Evolutionary conservation across 35 echinoderm and acorn worm genomes (phyloP).

Genomic region (Heliocidaris tuberculata): DNA sequence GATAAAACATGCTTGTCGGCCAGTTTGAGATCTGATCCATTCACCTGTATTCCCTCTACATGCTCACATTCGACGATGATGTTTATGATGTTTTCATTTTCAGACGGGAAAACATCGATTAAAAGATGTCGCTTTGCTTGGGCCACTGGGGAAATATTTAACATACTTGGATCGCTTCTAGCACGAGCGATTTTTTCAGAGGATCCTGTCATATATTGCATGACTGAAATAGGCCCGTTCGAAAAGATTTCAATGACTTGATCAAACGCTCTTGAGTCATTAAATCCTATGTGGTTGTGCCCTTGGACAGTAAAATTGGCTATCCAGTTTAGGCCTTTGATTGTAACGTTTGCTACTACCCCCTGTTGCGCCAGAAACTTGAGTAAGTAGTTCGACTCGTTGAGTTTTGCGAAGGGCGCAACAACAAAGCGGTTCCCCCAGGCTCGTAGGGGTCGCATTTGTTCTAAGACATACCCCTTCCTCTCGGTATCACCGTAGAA

Average conservation of each 20-base stretch:
- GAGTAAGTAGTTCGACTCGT: background rate
- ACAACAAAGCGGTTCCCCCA: constrained; percentile 37
- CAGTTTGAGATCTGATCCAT: background rate
- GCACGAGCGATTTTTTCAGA: background rate
- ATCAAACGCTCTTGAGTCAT: background rate
- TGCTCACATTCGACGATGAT: background rate
- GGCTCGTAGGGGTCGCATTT: background rate
- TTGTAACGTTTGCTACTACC: background rate
- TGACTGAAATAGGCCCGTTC: background rate
- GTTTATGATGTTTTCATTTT: constrained; percentile 23
- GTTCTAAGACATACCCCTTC: constrained; percentile 16
- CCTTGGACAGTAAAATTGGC: background rate
- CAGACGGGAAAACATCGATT: background rate
- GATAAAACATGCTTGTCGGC: background rate
- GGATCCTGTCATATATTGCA: constrained; percentile 17
- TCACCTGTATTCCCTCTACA: background rate
- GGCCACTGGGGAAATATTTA: background rate
- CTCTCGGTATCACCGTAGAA: background rate
- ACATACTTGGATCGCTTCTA: constrained; percentile 28
- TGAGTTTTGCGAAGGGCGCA: constrained; percentile 27
- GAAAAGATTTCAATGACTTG: constrained; percentile 8
- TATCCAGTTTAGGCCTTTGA: background rate
- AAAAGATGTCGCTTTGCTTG: background rate
- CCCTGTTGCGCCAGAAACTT: background rate
- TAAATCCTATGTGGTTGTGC: background rate